Conservation (phyloP, 2,113 vertebrate genomes). For the Falco punctatus region DNA sequence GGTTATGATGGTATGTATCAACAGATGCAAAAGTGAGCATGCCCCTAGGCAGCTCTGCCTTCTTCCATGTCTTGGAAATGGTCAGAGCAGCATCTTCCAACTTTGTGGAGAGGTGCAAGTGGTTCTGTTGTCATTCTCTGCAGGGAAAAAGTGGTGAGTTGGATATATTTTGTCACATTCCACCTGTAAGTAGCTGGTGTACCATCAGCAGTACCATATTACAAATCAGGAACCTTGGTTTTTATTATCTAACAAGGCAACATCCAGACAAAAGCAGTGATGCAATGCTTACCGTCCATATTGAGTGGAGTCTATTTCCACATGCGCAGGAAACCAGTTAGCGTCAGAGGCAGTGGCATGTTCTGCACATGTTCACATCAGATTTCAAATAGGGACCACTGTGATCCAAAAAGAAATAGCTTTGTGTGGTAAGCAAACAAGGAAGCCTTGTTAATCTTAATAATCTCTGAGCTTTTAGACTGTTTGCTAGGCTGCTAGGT, state of each 20-base stretch:
- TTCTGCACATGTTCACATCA: neutral
- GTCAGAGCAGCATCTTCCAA: neutral
- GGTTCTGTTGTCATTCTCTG: neutral
- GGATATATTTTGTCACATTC: neutral
- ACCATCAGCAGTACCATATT: neutral
- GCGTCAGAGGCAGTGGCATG: neutral
- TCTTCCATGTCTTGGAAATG: neutral
- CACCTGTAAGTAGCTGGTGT: neutral
- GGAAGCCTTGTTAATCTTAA: neutral
- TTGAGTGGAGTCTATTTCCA: neutral
- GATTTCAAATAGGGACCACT: neutral
- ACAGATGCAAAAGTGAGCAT: neutral
- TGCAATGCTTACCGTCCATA: fast-evolving
- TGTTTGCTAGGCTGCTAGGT: neutral
- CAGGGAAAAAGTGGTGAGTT: neutral
- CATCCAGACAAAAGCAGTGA: neutral
- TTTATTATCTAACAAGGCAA: neutral
- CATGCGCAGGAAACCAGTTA: neutral
- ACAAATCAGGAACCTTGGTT: neutral
- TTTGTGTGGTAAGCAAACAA: neutral
- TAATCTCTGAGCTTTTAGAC: neutral
- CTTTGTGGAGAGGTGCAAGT: neutral
- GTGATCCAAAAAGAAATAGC: neutral
- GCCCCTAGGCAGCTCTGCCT: neutral
- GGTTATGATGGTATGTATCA: neutral